Percentiles rank a stretch among this genome's conserved stretches.
Conservation (phyloP, 2,888 invertebrate genomes). For the Plusia festucae region DNA sequence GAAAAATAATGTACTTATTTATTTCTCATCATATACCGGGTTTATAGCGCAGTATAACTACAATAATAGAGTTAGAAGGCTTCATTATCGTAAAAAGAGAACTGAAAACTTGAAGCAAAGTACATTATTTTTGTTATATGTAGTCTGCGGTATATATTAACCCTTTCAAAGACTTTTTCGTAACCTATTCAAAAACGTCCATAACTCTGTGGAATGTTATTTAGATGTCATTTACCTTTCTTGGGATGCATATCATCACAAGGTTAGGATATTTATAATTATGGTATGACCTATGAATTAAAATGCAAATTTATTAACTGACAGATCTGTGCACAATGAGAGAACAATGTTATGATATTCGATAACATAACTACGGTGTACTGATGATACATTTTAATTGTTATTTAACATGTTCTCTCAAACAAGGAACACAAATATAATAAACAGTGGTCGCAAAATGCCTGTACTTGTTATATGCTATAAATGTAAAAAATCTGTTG, state of each 20-base stretch:
- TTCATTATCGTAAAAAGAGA: constrained; percentile 44
- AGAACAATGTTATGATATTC: neutral
- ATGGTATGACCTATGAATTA: neutral
- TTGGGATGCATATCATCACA: neutral
- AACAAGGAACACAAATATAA: too few relatives aligned
- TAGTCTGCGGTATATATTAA: constrained; percentile 41
- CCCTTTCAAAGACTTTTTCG: constrained; percentile 23
- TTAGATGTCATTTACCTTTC: constrained; percentile 1
- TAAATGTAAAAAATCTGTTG: too few relatives aligned
- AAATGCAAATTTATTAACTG: neutral
- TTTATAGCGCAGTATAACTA: constrained; percentile 36
- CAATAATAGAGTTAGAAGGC: constrained; percentile 44
- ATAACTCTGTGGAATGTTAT: neutral
- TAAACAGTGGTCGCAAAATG: too few relatives aligned
- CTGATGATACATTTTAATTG: too few relatives aligned
- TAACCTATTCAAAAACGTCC: constrained; percentile 7
- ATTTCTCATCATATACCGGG: constrained; percentile 14
- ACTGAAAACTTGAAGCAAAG: constrained; percentile 33
- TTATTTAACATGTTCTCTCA: too few relatives aligned
- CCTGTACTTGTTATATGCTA: too few relatives aligned
- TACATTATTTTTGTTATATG: too few relatives aligned
- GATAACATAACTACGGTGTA: neutral
- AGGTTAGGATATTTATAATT: neutral
- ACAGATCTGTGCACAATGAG: neutral
- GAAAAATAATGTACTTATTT: too few relatives aligned